Base-by-base conservation (phyloP, 2,888 invertebrate species). In the Apocheima hispidaria region DNA sequence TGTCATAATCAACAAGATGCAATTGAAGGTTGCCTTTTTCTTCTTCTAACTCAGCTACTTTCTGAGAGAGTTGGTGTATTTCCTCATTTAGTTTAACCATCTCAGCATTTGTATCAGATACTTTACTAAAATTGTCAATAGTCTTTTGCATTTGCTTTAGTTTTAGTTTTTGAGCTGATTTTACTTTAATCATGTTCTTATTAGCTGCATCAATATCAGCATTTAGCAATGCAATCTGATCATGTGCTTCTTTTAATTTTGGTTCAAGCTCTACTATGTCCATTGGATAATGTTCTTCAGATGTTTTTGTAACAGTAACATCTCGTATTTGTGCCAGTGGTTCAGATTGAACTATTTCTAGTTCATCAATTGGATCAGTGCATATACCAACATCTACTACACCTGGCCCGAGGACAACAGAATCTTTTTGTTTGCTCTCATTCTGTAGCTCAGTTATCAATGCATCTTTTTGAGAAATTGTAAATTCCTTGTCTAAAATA, bases 1-100 rank as follows among this genome's bases (percentile, higher is more conserved):
- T 95, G 83, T 96, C 96, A 87, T 96, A 95, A 88, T 97, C 96
- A 74, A 97, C 95, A 82, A 97, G 94, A 89, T 96, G 96, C 81
- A 98, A 92, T 88, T 98, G 97, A 79, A 98, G 94, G 89, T 97
- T 97, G 76, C 97, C 97, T 90, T 98, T 98, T 88, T 98, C 98
- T 86, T 97, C 97, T 88, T 97, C 97, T 68, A 98, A 87, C 81
- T 97, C 96, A 12, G 96, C 96, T 63, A 98, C 94, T 91, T 95
- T 95, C 73, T 96, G 96, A 65, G 95, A 95, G 50, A 96, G 86
- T 69, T 94, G 93, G 66, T 94, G 93, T 69, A 95, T 93, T 75
- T 95, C 95, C 61, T 93, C 93, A 76, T 93, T 93, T 49, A 96
- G 84, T 71, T 93, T 94, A 0, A 95, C 93, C 60, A 96, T 92